phyloP scores from a whole-genome alignment of 2,113 vertebrate species.

The Ptilorrhoa leucosticta region DNA sequence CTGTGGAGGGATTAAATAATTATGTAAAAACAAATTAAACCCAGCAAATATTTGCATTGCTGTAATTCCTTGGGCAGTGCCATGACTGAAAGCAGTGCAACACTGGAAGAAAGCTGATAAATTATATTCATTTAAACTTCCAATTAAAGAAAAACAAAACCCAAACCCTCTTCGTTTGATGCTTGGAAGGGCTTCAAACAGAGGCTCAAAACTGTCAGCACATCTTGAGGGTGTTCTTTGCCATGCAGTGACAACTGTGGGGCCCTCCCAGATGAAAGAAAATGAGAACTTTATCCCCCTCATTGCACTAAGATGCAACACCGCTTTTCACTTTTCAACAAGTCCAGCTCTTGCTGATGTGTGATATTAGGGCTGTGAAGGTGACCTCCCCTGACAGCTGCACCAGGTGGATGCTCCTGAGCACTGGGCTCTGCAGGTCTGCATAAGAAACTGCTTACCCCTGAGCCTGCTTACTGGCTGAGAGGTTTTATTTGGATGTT shows the following conservation, averaged over 20 bases:
- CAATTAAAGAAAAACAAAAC: background rate
- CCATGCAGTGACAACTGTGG: background rate
- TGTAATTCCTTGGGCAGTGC: background rate
- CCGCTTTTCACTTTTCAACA: background rate
- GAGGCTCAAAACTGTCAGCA: background rate
- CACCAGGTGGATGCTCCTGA: background rate
- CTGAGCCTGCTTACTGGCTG: background rate
- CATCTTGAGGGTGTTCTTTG: background rate
- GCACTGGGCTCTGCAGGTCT: background rate
- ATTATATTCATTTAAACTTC: background rate
- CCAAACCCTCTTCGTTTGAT: background rate
- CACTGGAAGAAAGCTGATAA: background rate
- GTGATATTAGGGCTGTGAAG: background rate
- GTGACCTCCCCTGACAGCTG: background rate
- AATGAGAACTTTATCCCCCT: background rate
- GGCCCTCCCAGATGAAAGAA: background rate
- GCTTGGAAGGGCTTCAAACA: background rate
- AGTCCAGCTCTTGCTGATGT: background rate
- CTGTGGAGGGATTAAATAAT: background rate
- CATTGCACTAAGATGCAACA: fast-evolving
- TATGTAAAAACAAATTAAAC: background rate
- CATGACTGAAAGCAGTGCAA: background rate
- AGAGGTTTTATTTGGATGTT: constrained; percentile 15
- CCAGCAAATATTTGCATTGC: constrained; percentile 13
- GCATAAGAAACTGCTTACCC: background rate